phyloP scores from a whole-genome alignment of 2,888 invertebrate genomes.

The Trisateles emortualis region DNA sequence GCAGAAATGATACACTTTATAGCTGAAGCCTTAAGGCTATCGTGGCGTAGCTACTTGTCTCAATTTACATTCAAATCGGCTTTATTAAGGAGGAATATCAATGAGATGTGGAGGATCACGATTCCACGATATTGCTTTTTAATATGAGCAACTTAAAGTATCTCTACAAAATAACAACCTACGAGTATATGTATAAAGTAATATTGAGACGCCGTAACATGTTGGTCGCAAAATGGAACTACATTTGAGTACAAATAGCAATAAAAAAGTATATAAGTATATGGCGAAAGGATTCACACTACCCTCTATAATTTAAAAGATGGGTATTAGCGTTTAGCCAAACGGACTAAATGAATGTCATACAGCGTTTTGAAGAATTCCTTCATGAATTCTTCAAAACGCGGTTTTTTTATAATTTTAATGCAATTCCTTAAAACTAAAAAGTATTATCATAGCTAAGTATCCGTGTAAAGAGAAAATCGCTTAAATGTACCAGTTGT shows the following conservation, averaged over 20 bases:
- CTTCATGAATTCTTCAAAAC: no score
- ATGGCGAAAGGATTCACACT: no score
- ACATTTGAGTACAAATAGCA: not conserved
- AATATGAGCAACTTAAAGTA: slow-evolving; percentile 23
- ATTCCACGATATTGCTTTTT: slow-evolving; percentile 41
- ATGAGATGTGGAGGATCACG: slow-evolving; percentile 51
- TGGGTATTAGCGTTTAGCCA: no score
- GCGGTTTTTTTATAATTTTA: no score
- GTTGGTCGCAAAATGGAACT: not conserved
- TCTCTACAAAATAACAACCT: slow-evolving; percentile 21
- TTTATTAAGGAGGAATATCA: slow-evolving; percentile 64
- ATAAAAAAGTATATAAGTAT: not conserved
- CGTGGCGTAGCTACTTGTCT: slow-evolving; percentile 60
- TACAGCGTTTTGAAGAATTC: no score
- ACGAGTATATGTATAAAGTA: slow-evolving; percentile 5
- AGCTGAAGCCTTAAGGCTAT: slow-evolving; percentile 58
- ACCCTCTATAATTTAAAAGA: no score
- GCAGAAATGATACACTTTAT: slow-evolving; percentile 60
- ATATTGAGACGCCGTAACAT: not conserved
- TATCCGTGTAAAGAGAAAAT: not conserved
- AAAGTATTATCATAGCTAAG: not conserved
- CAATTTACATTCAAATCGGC: slow-evolving; percentile 68
- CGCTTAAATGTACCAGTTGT: slow-evolving; percentile 19
- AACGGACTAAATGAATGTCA: no score
- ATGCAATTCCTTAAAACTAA: slow-evolving; percentile 1